Conservation (phyloP, 2,888 invertebrate genomes). For the Drosophila nigricruria region DNA sequence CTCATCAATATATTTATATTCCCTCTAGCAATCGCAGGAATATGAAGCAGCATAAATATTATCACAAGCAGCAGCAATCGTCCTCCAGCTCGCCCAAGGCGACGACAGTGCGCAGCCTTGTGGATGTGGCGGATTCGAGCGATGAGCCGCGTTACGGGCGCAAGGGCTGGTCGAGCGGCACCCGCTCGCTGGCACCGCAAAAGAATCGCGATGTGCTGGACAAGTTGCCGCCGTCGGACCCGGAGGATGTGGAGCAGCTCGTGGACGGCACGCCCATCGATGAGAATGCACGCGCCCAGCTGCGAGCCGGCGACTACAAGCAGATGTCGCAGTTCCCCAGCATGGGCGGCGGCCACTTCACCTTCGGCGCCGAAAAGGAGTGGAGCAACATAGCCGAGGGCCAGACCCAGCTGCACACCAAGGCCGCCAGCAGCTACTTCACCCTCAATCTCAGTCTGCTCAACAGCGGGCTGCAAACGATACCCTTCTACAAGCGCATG, state of each 20-base stretch:
- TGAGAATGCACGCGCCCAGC: conserved; percentile 76
- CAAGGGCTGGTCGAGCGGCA: conserved; percentile 65
- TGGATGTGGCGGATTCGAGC: conserved; percentile 84
- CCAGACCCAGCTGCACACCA: conserved; percentile 73
- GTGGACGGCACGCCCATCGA: conserved; percentile 67
- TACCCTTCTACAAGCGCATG: conserved; percentile 86
- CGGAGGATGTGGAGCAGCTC: conserved; percentile 43
- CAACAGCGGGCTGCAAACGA: conserved; percentile 85
- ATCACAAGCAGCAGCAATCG: conserved; percentile 62
- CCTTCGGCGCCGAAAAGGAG: conserved; percentile 85
- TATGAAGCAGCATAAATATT: conserved; percentile 77
- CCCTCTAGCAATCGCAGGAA: conserved; percentile 77
- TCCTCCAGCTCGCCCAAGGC: conserved; percentile 78
- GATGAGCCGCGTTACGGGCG: conserved; percentile 81
- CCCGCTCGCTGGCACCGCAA: conserved; percentile 57
- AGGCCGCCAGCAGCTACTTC: conserved; percentile 84
- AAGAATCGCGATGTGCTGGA: conserved; percentile 58
- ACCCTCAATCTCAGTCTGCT: conserved; percentile 85
- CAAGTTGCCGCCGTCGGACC: conserved; percentile 51
- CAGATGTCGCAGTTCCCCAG: conserved; percentile 83
- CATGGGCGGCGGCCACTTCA: conserved; percentile 84
- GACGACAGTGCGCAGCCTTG: conserved; percentile 74
- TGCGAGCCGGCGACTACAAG: conserved; percentile 84
- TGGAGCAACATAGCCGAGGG: conserved; percentile 83
- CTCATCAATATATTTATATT: neutral